phyloP scores from a whole-genome alignment of 2,888 invertebrate genomes.

The Metallyticus violacea region DNA sequence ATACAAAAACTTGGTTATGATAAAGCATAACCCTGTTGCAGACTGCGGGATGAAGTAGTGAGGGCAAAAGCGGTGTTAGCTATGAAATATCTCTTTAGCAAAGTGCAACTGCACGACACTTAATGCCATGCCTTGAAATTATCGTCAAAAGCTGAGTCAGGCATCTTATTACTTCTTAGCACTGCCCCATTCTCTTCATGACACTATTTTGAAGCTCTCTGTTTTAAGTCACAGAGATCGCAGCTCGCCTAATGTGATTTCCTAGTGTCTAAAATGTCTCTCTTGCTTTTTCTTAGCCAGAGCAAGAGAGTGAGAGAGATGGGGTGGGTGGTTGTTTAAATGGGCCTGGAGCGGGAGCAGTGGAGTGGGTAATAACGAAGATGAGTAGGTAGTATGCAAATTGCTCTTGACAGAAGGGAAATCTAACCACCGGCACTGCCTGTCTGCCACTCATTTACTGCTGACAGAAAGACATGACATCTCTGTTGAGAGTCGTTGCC shows the following conservation, averaged over 20 bases:
- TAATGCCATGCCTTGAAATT: background rate
- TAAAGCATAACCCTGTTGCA: too few relatives aligned
- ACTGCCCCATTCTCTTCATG: background rate
- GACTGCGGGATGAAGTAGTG: too few relatives aligned
- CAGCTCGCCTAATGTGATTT: background rate
- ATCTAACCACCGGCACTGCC: background rate
- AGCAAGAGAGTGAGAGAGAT: too few relatives aligned
- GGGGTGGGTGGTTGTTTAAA: background rate
- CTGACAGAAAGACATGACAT: background rate
- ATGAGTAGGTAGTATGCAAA: background rate
- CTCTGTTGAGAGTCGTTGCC: background rate
- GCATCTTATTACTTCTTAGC: background rate
- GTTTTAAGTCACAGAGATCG: background rate
- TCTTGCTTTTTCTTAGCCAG: background rate
- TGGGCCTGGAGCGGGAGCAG: background rate
- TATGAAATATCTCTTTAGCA: background rate
- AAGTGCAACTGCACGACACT: background rate
- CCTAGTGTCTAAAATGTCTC: background rate
- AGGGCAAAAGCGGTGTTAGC: background rate
- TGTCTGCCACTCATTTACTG: background rate
- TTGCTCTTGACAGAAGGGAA: background rate
- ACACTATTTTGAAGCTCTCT: background rate
- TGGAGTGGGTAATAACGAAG: background rate
- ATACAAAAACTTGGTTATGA: too few relatives aligned
- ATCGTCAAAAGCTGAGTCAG: background rate